Percentiles rank a stretch among this genome's conserved stretches.
Conservation (phyloP, 2,113 vertebrate species). For the Poecile atricapillus region DNA sequence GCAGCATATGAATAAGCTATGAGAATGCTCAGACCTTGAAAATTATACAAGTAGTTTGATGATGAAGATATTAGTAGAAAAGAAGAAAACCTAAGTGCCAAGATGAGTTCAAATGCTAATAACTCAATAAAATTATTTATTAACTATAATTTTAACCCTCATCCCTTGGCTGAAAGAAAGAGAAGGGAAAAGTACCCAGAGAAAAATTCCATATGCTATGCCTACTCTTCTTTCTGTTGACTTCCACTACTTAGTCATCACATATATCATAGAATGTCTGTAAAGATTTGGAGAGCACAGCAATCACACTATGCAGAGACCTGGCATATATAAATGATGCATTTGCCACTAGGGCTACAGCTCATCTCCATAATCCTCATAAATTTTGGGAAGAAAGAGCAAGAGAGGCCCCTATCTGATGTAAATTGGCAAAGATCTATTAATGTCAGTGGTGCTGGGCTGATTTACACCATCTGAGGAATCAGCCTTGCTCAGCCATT, state of each 20-base stretch:
- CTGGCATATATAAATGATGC: constrained; percentile 66
- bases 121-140: background rate
- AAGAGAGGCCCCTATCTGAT: background rate
- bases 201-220: background rate
- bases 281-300: constrained; percentile 33
- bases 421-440: constrained; percentile 37
- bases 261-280: constrained; percentile 42
- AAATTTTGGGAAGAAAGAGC: constrained; percentile 59
- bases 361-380: constrained; percentile 69
- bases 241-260: background rate
- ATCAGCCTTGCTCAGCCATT: background rate
- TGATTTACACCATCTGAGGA: constrained; percentile 33
- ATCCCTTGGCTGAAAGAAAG: background rate
- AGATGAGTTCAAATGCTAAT: background rate
- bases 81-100: background rate
- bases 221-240: background rate
- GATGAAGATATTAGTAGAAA: background rate
- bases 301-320: constrained; percentile 7
- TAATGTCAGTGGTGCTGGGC: background rate
- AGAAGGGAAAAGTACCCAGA: background rate
- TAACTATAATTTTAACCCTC: background rate
- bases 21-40: background rate
- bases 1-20: background rate
- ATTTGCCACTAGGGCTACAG: constrained; percentile 49
- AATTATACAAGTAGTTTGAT: background rate